phyloP scores from a whole-genome alignment of 2,113 vertebrate species.

The Ptychochromis oligacanthus region DNA sequence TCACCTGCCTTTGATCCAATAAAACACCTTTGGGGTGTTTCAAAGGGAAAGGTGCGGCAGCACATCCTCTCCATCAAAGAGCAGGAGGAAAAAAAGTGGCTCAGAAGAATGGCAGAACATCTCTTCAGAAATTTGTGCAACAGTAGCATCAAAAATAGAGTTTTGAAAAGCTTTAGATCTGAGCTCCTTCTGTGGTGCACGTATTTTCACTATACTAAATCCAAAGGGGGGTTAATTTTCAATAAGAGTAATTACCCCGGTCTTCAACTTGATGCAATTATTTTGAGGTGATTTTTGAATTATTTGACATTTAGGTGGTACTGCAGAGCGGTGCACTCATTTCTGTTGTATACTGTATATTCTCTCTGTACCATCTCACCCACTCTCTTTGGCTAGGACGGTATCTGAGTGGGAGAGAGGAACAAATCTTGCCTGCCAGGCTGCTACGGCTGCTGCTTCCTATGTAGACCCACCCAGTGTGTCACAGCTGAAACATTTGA shows the following conservation, averaged over 20 bases:
- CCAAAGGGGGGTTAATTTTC: background rate
- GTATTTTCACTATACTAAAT: background rate
- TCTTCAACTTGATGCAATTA: background rate
- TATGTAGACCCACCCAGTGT: slow-evolving; percentile 59
- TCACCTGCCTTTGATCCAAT: background rate
- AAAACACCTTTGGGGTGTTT: slow-evolving; percentile 2
- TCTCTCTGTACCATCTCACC: background rate
- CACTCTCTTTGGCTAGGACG: slow-evolving; percentile 8
- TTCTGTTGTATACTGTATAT: background rate
- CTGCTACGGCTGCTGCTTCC: slow-evolving; percentile 43
- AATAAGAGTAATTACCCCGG: background rate
- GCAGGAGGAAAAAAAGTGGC: background rate
- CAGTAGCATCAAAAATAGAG: background rate
- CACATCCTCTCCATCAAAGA: background rate
- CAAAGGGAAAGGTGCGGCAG: background rate
- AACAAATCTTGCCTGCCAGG: slow-evolving; percentile 32
- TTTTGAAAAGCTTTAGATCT: background rate
- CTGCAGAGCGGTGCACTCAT: background rate
- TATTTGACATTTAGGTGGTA: background rate
- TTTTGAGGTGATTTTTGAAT: background rate
- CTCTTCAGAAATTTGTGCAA: background rate
- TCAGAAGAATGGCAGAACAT: background rate
- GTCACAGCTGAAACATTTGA: slow-evolving; percentile 61
- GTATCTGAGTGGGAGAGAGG: slow-evolving; percentile 36
- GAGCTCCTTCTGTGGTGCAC: background rate